A percentile compares a stretch with the other conserved stretches of the same genome.
Conservation (phyloP, 1,140 invertebrate species). For the honey bee (Apis mellifera) region DNA sequence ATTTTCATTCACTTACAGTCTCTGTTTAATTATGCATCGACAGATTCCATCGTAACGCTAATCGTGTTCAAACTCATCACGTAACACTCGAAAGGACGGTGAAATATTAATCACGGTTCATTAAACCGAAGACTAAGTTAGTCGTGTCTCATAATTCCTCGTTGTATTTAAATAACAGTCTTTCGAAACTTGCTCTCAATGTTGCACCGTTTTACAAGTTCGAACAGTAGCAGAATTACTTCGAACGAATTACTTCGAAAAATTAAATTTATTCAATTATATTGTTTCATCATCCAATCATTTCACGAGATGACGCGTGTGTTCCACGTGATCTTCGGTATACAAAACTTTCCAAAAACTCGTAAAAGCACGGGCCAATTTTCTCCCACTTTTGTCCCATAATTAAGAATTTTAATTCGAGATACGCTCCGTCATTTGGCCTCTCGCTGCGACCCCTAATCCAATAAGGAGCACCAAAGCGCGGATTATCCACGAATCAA, state of each 20-base stretch:
- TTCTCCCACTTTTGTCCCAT: constrained; percentile 4
- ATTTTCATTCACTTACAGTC: background rate
- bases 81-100: background rate
- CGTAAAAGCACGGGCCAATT: background rate
- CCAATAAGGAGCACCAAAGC: constrained; percentile 42
- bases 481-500: constrained; percentile 48
- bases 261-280: background rate
- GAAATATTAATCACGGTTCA: constrained; percentile 14
- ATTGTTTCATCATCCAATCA: background rate
- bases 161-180: background rate
- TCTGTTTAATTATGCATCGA: constrained; percentile 16
- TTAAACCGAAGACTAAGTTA: background rate
- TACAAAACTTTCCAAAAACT: background rate
- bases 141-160: background rate
- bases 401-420: constrained; percentile 51
- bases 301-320: background rate
- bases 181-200: background rate
- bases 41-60: background rate
- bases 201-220: background rate
- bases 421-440: constrained; percentile 22
- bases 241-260: background rate
- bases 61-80: background rate
- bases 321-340: constrained; percentile 4
- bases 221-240: background rate
- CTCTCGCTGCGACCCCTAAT: constrained; percentile 52